Evolutionary conservation across 2,888 invertebrate genomes (phyloP).

Genomic region (Drosophila anceps): DNA sequence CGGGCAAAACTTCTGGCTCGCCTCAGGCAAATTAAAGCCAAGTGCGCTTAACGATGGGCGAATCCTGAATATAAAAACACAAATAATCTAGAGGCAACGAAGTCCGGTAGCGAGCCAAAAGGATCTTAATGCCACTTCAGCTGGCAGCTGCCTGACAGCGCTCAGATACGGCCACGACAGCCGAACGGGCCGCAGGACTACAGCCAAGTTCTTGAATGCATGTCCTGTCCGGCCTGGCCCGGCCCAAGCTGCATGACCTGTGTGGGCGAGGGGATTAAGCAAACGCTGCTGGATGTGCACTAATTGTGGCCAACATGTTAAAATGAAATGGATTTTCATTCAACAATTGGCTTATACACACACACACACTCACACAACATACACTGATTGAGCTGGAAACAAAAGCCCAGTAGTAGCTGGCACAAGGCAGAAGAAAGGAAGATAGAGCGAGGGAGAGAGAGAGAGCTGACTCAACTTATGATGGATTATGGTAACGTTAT

Average conservation of each 20-base stretch:
- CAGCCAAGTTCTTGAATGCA: neutral
- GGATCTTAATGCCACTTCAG: conserved; percentile 81
- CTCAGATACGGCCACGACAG: conserved; percentile 60
- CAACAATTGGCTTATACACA: conserved; percentile 75
- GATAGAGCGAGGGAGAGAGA: conserved; percentile 5
- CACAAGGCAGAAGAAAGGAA: conserved; percentile 38
- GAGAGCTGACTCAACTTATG: conserved; percentile 69
- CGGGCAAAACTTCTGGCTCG: conserved; percentile 17
- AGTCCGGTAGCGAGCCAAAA: conserved; percentile 39
- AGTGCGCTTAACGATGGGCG: conserved; percentile 11
- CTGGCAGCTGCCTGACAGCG: conserved; percentile 82
- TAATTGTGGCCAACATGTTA: conserved; percentile 84
- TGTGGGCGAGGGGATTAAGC: conserved; percentile 40
- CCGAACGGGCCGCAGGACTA: neutral
- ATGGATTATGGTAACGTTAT: conserved; percentile 75
- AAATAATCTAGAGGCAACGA: conserved; percentile 35
- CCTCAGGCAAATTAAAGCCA: conserved; percentile 47
- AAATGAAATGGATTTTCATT: conserved; percentile 84
- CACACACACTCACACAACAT: conserved; percentile 14
- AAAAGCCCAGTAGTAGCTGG: conserved; percentile 37
- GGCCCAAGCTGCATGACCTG: conserved; percentile 4
- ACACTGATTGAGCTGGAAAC: conserved; percentile 25
- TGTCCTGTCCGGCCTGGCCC: neutral
- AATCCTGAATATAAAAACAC: conserved; percentile 4
- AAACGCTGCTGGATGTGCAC: conserved; percentile 72